A percentile compares a stretch with the other conserved stretches of the same genome.
Evolutionary conservation across 2,113 vertebrate genomes (phyloP).

Genomic region (Dasyprocta punctata): DNA sequence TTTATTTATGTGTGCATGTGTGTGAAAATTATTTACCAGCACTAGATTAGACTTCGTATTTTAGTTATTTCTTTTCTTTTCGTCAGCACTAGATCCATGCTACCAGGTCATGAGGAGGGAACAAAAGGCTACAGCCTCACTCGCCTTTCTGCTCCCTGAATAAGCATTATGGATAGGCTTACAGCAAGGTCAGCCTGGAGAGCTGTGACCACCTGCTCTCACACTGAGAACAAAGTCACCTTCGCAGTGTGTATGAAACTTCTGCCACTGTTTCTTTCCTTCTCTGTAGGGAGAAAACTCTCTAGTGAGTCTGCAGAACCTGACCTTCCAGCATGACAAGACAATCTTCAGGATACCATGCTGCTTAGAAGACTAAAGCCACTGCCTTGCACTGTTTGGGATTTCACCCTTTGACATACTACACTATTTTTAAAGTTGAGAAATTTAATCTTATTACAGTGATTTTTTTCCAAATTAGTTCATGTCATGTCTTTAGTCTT

Average conservation of each 20-base stretch:
- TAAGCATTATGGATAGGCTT: slow-evolving; percentile 46
- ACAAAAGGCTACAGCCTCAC: slow-evolving; percentile 43
- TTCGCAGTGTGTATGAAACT: slow-evolving; percentile 53
- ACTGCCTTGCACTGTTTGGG: slow-evolving; percentile 29
- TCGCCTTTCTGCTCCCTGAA: slow-evolving; percentile 42
- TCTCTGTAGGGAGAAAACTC: slow-evolving; percentile 66
- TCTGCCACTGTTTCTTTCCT: slow-evolving; percentile 47
- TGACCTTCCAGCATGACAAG: slow-evolving; percentile 72
- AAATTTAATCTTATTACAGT: background rate
- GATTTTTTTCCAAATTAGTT: slow-evolving; percentile 17
- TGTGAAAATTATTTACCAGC: background rate
- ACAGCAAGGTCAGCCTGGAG: slow-evolving; percentile 51
- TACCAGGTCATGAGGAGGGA: background rate
- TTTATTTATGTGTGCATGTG: background rate
- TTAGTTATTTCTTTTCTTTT: background rate
- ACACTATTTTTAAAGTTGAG: slow-evolving; percentile 43
- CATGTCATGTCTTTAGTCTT: background rate
- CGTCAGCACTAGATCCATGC: background rate
- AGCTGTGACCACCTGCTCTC: slow-evolving; percentile 65
- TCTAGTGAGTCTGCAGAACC: slow-evolving; percentile 34
- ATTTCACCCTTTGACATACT: slow-evolving; percentile 41
- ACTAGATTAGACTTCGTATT: background rate
- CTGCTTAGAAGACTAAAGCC: slow-evolving; percentile 46
- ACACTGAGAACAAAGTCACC: slow-evolving; percentile 75
- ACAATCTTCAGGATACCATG: rapidly evolving